Evolutionary conservation across 23 tunicate species (phyloP).

Genomic region (Halocynthia aurantium): DNA sequence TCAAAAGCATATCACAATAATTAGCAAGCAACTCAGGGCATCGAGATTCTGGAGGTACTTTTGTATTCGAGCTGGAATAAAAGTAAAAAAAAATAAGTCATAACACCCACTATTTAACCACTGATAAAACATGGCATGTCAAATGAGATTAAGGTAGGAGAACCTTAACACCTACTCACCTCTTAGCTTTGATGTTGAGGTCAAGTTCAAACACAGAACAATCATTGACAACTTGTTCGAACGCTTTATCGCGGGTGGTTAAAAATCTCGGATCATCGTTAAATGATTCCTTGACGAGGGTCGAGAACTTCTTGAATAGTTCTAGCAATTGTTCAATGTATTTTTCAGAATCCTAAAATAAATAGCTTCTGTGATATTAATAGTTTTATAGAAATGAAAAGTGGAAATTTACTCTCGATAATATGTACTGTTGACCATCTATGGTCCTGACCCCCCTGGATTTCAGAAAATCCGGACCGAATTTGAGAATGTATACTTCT

Average conservation of each 20-base stretch:
- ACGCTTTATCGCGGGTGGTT: constrained; percentile 83
- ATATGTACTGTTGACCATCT: too few species aligned
- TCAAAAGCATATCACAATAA: constrained; percentile 76
- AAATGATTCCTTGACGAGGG: constrained; percentile 46
- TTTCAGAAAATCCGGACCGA: too few species aligned
- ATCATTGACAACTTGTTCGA: constrained; percentile 79
- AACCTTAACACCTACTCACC: constrained; percentile 30
- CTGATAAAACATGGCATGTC: too few species aligned
- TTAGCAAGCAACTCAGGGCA: constrained; percentile 92
- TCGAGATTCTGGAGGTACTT: constrained; percentile 84
- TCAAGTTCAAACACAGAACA: constrained; percentile 55
- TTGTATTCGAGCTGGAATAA: constrained; percentile 32
- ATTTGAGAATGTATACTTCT: too few species aligned
- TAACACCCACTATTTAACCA: too few species aligned
- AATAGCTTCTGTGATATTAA: not conserved
- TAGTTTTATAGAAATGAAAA: too few species aligned
- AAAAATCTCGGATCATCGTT: constrained; percentile 65
- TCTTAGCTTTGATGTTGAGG: constrained; percentile 48
- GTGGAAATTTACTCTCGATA: too few species aligned
- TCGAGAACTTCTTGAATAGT: constrained; percentile 46
- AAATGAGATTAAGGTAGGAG: not conserved
- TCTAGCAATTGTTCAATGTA: constrained; percentile 61
- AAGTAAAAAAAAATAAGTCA: not conserved
- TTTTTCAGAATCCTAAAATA: constrained; percentile 73
- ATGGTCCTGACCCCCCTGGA: too few species aligned